These are phyloP conservation scores for Eueremaeus valkanovi DNA, from an alignment of 2,888 invertebrate species.

Conservation along the genomic window DNA sequence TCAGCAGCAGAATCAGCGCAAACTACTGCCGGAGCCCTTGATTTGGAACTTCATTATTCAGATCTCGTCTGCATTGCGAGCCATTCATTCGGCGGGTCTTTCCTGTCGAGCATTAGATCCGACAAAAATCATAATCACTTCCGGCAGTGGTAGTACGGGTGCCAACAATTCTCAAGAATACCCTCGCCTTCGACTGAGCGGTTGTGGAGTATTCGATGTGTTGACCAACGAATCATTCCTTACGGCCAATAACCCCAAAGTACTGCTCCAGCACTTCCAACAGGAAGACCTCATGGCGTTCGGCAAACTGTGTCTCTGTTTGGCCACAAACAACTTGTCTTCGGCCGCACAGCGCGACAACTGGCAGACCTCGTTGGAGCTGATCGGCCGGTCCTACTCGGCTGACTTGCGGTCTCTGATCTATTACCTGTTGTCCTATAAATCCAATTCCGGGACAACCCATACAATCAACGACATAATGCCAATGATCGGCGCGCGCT, in stretches of 20 bases:
- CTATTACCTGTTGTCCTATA: conserved; percentile 60
- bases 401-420: conserved; percentile 90
- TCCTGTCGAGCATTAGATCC: conserved; percentile 82
- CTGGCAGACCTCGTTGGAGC: conserved; percentile 78
- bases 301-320: conserved; percentile 81
- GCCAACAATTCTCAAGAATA: conserved; percentile 42
- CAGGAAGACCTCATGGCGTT: conserved; percentile 89
- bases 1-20: conserved; percentile 63
- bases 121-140: conserved; percentile 77
- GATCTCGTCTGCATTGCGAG: conserved; percentile 83
- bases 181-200: conserved; percentile 70
- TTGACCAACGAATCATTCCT: conserved; percentile 59
- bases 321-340: conserved; percentile 81
- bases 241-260: conserved; percentile 54
- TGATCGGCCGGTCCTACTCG: conserved; percentile 85
- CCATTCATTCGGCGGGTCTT: conserved; percentile 75
- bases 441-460: conserved; percentile 38
- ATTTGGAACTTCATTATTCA: conserved; percentile 96
- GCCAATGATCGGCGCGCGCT: conserved; percentile 97
- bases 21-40: conserved; percentile 76
- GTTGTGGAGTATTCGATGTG: conserved; percentile 74
- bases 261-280: conserved; percentile 54
- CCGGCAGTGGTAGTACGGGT: conserved; percentile 3
- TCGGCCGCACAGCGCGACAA: conserved; percentile 82
- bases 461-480: conserved; percentile 90